phyloP scores from a whole-genome alignment of 1,140 invertebrate species.

The Hormaphis cornu region DNA sequence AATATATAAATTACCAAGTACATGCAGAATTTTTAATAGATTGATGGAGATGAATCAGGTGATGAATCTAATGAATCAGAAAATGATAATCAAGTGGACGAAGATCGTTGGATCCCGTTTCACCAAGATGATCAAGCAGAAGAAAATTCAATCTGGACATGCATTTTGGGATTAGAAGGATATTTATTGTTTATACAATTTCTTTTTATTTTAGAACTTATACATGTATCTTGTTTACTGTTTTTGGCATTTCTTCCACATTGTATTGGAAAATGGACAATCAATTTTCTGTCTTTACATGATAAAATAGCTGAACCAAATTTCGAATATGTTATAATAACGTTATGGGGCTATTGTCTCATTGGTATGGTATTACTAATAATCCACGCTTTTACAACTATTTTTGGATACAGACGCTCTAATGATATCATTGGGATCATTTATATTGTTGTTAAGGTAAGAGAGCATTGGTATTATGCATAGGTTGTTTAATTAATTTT shows the following conservation, averaged over 20 bases:
- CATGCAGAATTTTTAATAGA: background rate
- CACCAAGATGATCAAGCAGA: constrained; percentile 93
- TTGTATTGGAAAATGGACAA: constrained; percentile 80
- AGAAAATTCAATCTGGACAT: constrained; percentile 96
- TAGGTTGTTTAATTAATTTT: background rate
- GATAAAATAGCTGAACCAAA: constrained; percentile 66
- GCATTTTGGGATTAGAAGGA: constrained; percentile 89
- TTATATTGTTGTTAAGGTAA: constrained; percentile 96
- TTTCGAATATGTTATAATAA: constrained; percentile 83
- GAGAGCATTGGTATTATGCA: background rate
- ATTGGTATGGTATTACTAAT: constrained; percentile 75
- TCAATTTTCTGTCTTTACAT: constrained; percentile 64
- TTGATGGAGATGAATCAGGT: constrained; percentile 19
- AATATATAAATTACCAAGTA: background rate
- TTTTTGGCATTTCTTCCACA: constrained; percentile 92
- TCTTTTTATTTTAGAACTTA: constrained; percentile 96
- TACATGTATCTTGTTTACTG: constrained; percentile 93
- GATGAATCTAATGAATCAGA: constrained; percentile 27
- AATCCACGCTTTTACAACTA: constrained; percentile 66
- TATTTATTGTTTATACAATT: constrained; percentile 95
- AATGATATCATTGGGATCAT: constrained; percentile 82
- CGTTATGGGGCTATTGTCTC: constrained; percentile 84
- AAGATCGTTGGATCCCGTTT: constrained; percentile 95
- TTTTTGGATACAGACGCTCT: constrained; percentile 67
- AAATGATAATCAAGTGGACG: constrained; percentile 45